phyloP scores from a whole-genome alignment of 1,140 invertebrate species.

The Drosophila ercepeae region DNA sequence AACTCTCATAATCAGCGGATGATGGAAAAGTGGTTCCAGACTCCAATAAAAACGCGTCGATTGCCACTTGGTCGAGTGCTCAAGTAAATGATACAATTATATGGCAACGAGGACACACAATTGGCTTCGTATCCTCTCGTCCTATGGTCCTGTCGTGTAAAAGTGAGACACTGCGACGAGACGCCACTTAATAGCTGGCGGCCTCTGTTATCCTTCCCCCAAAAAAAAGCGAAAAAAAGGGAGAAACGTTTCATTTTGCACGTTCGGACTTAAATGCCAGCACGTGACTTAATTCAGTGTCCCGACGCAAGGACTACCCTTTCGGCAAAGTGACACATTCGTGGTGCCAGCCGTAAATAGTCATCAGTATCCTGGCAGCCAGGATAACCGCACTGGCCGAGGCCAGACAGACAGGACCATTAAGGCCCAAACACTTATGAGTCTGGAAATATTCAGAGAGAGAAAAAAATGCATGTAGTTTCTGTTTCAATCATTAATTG shows the following conservation, averaged over 20 bases:
- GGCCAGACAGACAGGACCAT: neutral
- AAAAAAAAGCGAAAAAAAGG: slow-evolving; percentile 1
- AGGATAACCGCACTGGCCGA: neutral
- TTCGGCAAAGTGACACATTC: neutral
- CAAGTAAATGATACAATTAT: slow-evolving; percentile 51
- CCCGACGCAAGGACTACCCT: slow-evolving; percentile 3
- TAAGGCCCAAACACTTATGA: too few relatives aligned
- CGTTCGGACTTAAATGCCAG: slow-evolving; percentile 78
- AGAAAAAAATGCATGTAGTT: neutral
- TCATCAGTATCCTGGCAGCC: slow-evolving; percentile 8
- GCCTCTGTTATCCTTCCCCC: neutral
- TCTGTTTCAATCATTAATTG: neutral
- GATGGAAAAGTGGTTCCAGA: neutral
- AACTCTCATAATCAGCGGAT: neutral
- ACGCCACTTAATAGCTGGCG: slow-evolving; percentile 31
- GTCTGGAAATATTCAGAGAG: too few relatives aligned
- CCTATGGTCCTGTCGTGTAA: neutral
- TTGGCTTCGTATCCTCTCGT: neutral
- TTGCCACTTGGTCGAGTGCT: slow-evolving; percentile 34
- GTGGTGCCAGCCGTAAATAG: slow-evolving; percentile 1
- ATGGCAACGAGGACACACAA: slow-evolving; percentile 5
- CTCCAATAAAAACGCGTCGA: slow-evolving; percentile 18
- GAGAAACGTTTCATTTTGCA: slow-evolving; percentile 61
- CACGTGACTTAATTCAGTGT: slow-evolving; percentile 66
- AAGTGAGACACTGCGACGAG: slow-evolving; percentile 19